A percentile compares a stretch with the other conserved stretches of the same genome.
Evolutionary conservation across 2,797 vertebrate species (phyloP).

Genomic region (Molothrus ater): DNA sequence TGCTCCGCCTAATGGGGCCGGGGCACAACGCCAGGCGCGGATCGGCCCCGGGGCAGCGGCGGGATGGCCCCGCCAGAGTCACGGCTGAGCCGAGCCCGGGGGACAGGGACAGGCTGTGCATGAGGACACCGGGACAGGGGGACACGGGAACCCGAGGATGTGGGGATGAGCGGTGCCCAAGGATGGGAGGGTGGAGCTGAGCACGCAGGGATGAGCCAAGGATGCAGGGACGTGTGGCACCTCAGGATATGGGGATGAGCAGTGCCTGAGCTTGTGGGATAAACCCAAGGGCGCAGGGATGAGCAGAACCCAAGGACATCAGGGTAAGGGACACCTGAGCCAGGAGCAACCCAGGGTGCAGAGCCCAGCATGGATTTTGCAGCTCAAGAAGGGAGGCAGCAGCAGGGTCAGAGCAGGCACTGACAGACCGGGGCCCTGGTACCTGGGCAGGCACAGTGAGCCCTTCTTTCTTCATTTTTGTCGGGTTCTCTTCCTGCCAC

Average conservation of each 20-base stretch:
- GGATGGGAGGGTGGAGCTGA: rapidly evolving
- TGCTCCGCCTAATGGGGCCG: too few species aligned
- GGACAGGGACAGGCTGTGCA: rapidly evolving
- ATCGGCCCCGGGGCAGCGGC: too few species aligned
- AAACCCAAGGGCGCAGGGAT: neutral
- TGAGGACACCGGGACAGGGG: rapidly evolving
- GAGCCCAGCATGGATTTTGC: neutral
- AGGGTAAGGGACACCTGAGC: neutral
- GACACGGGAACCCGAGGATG: rapidly evolving
- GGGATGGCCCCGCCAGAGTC: too few species aligned
- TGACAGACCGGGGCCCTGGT: neutral
- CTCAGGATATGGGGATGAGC: neutral
- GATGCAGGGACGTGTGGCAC: rapidly evolving
- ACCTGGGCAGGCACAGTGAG: neutral
- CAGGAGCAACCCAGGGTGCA: neutral
- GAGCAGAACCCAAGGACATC: rapidly evolving
- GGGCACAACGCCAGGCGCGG: too few species aligned
- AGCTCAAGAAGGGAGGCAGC: neutral
- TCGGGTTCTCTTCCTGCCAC: neutral
- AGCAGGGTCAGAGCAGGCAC: rapidly evolving
- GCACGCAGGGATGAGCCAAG: neutral
- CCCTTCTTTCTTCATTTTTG: neutral
- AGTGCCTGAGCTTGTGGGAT: neutral
- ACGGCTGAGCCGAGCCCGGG: rapidly evolving
- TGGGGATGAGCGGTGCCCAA: neutral